Conservation (phyloP, 2,888 invertebrate genomes). For the Ligdia adustata region DNA sequence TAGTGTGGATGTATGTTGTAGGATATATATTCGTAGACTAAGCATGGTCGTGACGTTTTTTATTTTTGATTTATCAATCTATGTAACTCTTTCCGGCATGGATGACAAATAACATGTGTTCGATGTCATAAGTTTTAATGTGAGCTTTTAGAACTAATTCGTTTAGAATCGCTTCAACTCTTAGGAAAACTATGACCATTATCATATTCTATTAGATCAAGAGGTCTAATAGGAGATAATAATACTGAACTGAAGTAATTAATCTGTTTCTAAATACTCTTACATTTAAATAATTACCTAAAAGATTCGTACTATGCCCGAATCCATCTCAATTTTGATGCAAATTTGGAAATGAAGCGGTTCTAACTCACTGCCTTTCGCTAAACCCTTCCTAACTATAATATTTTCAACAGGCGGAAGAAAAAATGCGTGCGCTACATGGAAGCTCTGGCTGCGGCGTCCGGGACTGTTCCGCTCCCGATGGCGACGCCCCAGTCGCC, state of each 20-base stretch:
- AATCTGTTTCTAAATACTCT: too few species aligned
- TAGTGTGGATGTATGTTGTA: constrained; percentile 34
- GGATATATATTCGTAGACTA: constrained; percentile 30
- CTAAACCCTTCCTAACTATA: constrained; percentile 11
- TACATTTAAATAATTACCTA: too few species aligned
- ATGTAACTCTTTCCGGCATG: constrained; percentile 33
- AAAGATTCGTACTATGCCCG: too few species aligned
- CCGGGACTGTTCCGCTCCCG: constrained; percentile 89
- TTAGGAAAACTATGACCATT: too few species aligned
- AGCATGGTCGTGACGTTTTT: constrained; percentile 33
- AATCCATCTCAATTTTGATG: too few species aligned
- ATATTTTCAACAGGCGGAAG: constrained; percentile 91
- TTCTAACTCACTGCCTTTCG: constrained; percentile 25
- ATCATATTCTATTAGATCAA: too few species aligned
- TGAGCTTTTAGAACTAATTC: constrained; percentile 35
- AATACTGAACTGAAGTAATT: too few species aligned
- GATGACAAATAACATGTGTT: constrained; percentile 42
- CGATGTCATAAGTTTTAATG: constrained; percentile 39
- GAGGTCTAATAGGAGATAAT: too few species aligned
- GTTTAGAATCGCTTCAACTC: constrained; percentile 17
- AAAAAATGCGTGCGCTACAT: constrained; percentile 98
- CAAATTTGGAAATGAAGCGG: constrained; percentile 38
- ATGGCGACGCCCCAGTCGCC: constrained; percentile 92
- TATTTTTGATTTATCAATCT: too few species aligned
- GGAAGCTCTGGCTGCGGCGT: constrained; percentile 90